These are phyloP conservation scores for Stegastes partitus DNA, from an alignment of 2,113 vertebrate genomes.

Conservation along the genomic window DNA sequence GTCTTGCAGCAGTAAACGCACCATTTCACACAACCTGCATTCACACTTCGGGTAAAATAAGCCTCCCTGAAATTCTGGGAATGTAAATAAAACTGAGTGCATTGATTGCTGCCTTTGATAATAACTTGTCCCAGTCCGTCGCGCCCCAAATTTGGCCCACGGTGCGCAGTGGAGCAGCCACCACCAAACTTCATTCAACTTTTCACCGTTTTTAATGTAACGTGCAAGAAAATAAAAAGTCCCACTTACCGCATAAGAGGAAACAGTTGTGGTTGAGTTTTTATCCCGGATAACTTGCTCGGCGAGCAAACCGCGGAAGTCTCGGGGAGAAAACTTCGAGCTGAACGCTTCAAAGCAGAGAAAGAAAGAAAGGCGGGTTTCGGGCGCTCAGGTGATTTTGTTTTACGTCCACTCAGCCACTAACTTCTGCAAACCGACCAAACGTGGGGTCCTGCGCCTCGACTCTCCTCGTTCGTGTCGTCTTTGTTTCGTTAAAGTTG, in stretches of 20 bases:
- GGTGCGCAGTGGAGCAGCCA: conserved; percentile 8
- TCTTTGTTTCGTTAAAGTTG: conserved; percentile 16
- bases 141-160: conserved; percentile 19
- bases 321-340: conserved; percentile 32
- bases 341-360: conserved; percentile 29
- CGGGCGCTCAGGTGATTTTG: conserved; percentile 44
- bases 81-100: conserved; percentile 43
- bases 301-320: conserved; percentile 80
- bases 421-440: neutral
- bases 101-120: conserved; percentile 39
- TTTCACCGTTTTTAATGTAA: neutral
- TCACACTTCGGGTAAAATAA: neutral
- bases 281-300: conserved; percentile 44
- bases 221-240: conserved; percentile 28
- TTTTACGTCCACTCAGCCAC: neutral
- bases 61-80: neutral
- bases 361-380: conserved; percentile 25
- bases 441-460: neutral
- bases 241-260: conserved; percentile 81
- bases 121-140: conserved; percentile 21
- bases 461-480: conserved; percentile 25
- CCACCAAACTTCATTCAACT: conserved; percentile 3
- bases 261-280: conserved; percentile 38
- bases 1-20: neutral
- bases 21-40: neutral